Evolutionary conservation across 1,140 invertebrate genomes (phyloP), one percentile per base, ranked within the genome.

Genomic region (Caligus rogercresseyi): DNA sequence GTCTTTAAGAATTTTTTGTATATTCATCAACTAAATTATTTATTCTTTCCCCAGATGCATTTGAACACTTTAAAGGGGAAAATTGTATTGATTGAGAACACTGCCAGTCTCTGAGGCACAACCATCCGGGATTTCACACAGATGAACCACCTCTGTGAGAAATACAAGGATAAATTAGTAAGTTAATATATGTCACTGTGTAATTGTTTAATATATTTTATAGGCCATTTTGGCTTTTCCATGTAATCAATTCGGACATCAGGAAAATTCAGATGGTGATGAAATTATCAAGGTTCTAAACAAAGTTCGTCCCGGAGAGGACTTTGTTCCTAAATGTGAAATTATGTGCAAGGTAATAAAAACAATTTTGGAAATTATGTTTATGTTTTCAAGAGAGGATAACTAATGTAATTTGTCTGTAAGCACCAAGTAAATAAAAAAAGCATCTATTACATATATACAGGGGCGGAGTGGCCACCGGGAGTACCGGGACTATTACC

Each of bases 71-170:
- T 69, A 65, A 67, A 67, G 58, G 73, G 74, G 11, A 72, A 72
- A 66, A 70, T 74, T 61, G 68, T 73, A 15, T 62, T 74, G 23
- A 67, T 74, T 1, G 68, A 74, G 20, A 74, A 74, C 66, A 71
- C 74, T 24, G 73, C 73, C 4, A 67, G 71, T 3, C 66, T 69
- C 21, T 74, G 72, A 66, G 70, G 68, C 43, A 69, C 69, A 55
- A 72, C 72, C 7, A 68, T 63, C 25, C 64, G 67, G 54, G 72
- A 74, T 64, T 72, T 72, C 53, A 64, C 67, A 26, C 69, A 72
- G 68, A 69, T 73, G 68, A 74, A 74, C 64, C 65, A 72, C 21
- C 64, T 74, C 43, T 59, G 68, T 15, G 66, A 65, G 1, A 64
- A 66, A 25, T 72, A 66, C 64, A 68, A 66, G 43, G 24, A 60